These are phyloP conservation scores for Spinibarbus caldwelli DNA, from an alignment of 2,797 vertebrate species.

Conservation along the genomic window DNA sequence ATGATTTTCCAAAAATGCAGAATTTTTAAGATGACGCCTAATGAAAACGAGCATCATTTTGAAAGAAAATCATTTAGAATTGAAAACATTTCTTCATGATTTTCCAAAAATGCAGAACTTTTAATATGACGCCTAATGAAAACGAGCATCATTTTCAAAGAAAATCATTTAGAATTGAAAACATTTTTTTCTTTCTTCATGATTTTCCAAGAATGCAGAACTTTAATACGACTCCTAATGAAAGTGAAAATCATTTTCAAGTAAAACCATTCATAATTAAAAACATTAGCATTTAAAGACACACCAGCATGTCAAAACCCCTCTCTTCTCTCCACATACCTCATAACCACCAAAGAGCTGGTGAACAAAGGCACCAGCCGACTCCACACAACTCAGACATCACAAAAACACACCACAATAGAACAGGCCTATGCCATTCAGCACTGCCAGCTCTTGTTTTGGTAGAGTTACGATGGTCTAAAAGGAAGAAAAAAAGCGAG, in stretches of 20 bases:
- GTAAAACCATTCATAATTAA: background rate
- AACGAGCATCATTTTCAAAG: too few species aligned
- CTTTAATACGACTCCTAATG: constrained; percentile 50
- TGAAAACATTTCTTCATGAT: background rate
- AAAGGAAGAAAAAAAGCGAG: constrained; percentile 54
- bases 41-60: background rate
- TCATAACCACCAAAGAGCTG: constrained; percentile 64
- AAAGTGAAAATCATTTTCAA: background rate
- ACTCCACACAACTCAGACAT: constrained; percentile 75
- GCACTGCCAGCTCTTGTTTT: constrained; percentile 74
- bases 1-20: background rate
- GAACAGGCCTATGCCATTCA: constrained; percentile 80
- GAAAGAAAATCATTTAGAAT: background rate
- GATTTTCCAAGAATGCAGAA: background rate
- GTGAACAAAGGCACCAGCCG: constrained; percentile 71
- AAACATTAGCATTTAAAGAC: background rate
- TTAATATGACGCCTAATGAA: too few species aligned
- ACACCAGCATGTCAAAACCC: background rate
- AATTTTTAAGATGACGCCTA: constrained; percentile 51
- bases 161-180: background rate
- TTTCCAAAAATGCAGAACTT: too few species aligned
- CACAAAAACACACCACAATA: constrained; percentile 71
- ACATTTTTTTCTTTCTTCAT: background rate
- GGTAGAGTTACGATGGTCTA: constrained; percentile 74
- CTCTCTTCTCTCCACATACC: constrained; percentile 38